Base-by-base conservation (phyloP, 2,888 invertebrate genomes). In the Leucophora obtusa region DNA sequence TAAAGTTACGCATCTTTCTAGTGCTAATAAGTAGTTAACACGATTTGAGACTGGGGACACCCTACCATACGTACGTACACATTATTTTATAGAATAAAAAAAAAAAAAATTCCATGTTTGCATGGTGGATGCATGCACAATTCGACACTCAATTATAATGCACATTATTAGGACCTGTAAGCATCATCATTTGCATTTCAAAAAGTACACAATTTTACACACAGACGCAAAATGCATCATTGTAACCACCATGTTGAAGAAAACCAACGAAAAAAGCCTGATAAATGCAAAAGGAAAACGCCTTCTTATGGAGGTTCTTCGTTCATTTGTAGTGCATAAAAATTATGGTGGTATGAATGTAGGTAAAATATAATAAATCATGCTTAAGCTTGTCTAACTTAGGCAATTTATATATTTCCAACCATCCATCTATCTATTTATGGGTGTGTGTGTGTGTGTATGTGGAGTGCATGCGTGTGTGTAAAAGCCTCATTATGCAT, bases 101-200 rank as follows among this genome's bases (percentile, higher is more conserved):
- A 35, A 5, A 38, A 1, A 38, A 38, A n/a, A 47, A 47, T 1
- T 47, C 15, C 43, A 47, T 47, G n/a, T 47, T n/a, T 56, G 35
- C 56, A 58, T 28, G 18, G 28, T 18, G 47, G 17, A n/a, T 58
- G 35, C 69, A 63, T 76, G 72, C 72, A 76, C 66, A 79, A 79
- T 70, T 79, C 70, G 80, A 14, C 72, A 77, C 79, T 82, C 82
- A 82, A 83, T 83, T 82, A 83, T 62, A 58, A 62, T 76, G 77
- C 77, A 72, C 71, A 75, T 77, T 76, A 77, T 79, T 77, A 73
- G 82, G 65, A 75, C 73, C 82, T 79, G 69, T 65, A 72, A 73
- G 53, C 70, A 51, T 83, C 86, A 85, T 87, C 85, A 88, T 89
- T 89, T 89, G 87, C 89, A 89, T 89, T 86, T 89, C 88, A 88